Evolutionary conservation across 1,140 invertebrate genomes (phyloP).

Genomic region (Microvelia longipes): DNA sequence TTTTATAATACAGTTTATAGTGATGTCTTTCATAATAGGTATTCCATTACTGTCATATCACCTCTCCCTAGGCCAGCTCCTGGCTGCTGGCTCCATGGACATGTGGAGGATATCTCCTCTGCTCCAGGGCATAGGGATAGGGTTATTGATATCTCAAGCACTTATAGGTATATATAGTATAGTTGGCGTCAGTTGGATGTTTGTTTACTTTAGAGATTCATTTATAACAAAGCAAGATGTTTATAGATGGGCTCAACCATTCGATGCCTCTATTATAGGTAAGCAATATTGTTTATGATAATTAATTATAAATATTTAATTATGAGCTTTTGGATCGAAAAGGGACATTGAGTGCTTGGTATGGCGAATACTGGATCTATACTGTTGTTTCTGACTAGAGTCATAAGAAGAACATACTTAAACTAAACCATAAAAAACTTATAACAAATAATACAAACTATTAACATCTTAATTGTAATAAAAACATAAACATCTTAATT

Average conservation of each 20-base stretch:
- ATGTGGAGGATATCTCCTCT: conserved; percentile 88
- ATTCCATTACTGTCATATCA: conserved; percentile 73
- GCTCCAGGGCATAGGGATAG: conserved; percentile 72
- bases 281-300: no score
- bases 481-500: no score
- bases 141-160: conserved; percentile 59
- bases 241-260: conserved; percentile 65
- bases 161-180: conserved; percentile 73
- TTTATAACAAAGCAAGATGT: conserved; percentile 65
- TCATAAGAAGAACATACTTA: no score
- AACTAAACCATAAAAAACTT: no score
- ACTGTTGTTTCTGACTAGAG: no score
- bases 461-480: no score
- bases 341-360: no score
- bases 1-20: conserved; percentile 75
- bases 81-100: conserved; percentile 67
- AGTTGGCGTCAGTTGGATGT: conserved; percentile 74
- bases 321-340: no score
- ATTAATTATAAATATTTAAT: no score
- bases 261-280: background rate
- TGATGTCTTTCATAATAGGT: conserved; percentile 67
- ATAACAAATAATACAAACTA: no score
- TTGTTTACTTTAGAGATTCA: conserved; percentile 74
- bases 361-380: no score
- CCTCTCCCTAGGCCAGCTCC: conserved; percentile 66